Percentiles rank a stretch among this genome's conserved stretches.
phyloP scores from a whole-genome alignment of 2,113 vertebrate genomes.

The Odontesthes bonariensis region DNA sequence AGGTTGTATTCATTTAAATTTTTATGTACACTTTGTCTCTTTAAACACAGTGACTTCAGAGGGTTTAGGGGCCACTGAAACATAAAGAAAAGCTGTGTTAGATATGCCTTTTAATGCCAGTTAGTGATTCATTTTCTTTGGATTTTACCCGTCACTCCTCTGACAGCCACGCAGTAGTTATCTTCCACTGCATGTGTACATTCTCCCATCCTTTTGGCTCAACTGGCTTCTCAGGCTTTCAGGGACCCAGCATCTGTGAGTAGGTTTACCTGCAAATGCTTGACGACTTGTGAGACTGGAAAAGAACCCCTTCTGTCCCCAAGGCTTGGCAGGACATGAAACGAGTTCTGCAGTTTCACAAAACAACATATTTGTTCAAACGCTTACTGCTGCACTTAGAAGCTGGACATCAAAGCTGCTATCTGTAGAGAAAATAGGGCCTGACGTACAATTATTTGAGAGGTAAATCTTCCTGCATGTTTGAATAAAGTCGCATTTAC shows the following conservation, averaged over 20 bases:
- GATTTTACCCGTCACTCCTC: constrained; percentile 11
- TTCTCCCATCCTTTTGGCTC: constrained; percentile 10
- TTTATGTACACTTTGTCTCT: neutral
- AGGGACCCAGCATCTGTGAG: constrained; percentile 3
- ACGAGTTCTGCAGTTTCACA: constrained; percentile 4
- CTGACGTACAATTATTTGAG: neutral
- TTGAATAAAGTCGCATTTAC: constrained; percentile 61
- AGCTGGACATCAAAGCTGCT: constrained; percentile 9
- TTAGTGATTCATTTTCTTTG: constrained; percentile 7
- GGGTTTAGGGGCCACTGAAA: neutral
- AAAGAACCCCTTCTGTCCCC: constrained; percentile 7
- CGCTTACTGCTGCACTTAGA: neutral
- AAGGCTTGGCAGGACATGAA: constrained; percentile 28
- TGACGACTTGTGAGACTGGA: neutral
- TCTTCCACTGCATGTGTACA: constrained; percentile 6
- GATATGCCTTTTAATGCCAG: neutral
- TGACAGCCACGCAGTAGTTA: constrained; percentile 40
- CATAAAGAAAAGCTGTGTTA: neutral
- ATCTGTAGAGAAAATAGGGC: constrained; percentile 5
- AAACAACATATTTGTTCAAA: constrained; percentile 1
- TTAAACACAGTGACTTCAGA: neutral
- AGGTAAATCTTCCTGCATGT: neutral
- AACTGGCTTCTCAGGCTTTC: constrained; percentile 4
- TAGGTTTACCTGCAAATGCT: constrained; percentile 40
- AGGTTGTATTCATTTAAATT: too few relatives aligned